phyloP scores from a whole-genome alignment of 2,888 invertebrate species.

The Auanema sp. region DNA sequence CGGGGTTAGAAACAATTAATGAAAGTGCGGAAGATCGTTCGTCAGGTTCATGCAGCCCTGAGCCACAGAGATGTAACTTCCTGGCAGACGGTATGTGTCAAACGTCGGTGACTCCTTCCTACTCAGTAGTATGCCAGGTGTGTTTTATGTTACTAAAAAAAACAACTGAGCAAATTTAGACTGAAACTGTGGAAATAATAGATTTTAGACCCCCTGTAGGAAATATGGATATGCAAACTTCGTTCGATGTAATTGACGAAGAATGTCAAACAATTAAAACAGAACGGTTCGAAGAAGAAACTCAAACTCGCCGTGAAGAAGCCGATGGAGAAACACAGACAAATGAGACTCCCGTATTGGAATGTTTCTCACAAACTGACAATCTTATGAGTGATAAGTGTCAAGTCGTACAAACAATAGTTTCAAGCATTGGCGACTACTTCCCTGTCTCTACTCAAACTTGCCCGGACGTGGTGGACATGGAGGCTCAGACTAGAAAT shows the following conservation, averaged over 20 bases:
- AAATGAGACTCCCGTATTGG: neutral
- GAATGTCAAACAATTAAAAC: constrained; percentile 2
- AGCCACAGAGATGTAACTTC: no score
- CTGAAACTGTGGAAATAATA: neutral
- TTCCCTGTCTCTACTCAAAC: neutral
- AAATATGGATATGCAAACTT: neutral
- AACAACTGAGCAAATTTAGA: no score
- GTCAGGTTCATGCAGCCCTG: no score
- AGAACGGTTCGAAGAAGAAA: neutral
- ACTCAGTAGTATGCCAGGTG: no score
- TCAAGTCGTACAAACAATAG: no score
- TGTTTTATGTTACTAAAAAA: no score
- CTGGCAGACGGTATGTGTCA: no score
- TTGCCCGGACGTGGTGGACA: neutral
- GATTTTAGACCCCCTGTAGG: neutral
- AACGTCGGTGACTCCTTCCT: no score
- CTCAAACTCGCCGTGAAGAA: neutral
- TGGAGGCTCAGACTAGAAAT: neutral
- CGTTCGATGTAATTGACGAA: neutral
- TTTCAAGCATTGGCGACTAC: no score
- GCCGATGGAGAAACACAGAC: constrained; percentile 6
- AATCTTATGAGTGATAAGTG: neutral
- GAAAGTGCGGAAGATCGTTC: no score
- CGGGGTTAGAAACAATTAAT: no score
- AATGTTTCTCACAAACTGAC: constrained; percentile 4